phyloP scores from a whole-genome alignment of 2,888 invertebrate genomes.

The Drosophila engyochracea region DNA sequence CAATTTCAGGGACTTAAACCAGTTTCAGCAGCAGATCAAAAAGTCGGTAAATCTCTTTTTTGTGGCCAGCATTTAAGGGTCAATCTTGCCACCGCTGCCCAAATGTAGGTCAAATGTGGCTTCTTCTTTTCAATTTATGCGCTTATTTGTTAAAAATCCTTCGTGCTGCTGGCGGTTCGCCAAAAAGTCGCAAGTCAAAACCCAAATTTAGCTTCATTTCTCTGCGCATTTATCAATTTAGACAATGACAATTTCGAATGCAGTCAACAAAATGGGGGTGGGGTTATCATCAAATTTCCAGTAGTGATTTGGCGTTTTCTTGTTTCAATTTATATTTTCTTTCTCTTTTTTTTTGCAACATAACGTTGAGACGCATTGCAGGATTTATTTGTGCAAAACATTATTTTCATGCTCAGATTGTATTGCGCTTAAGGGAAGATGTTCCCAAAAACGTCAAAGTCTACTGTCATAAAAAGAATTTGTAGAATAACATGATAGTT shows the following conservation, averaged over 20 bases:
- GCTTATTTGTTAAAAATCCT: conserved; percentile 56
- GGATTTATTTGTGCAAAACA: conserved; percentile 41
- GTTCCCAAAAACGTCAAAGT: conserved; percentile 26
- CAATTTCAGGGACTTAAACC: conserved; percentile 45
- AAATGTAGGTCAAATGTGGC: conserved; percentile 56
- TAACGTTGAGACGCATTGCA: conserved; percentile 9
- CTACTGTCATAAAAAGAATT: background rate
- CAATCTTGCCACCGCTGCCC: conserved; percentile 29
- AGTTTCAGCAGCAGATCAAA: conserved; percentile 25
- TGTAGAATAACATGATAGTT: background rate
- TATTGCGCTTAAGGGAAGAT: conserved; percentile 4
- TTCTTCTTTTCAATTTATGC: conserved; percentile 62
- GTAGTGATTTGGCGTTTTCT: conserved; percentile 40
- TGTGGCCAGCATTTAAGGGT: conserved; percentile 33
- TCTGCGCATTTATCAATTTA: conserved; percentile 60
- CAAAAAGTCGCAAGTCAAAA: conserved; percentile 24
- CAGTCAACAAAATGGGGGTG: background rate
- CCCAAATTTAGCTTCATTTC: conserved; percentile 35
- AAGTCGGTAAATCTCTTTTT: conserved; percentile 14
- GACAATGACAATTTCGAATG: conserved; percentile 46
- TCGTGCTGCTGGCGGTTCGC: conserved; percentile 31
- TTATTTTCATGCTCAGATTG: conserved; percentile 24
- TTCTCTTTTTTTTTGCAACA: background rate
- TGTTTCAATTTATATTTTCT: conserved; percentile 4
- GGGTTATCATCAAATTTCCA: conserved; percentile 35